Evolutionary conservation across 2,797 vertebrate genomes (phyloP).

Genomic region (Clamator glandarius): DNA sequence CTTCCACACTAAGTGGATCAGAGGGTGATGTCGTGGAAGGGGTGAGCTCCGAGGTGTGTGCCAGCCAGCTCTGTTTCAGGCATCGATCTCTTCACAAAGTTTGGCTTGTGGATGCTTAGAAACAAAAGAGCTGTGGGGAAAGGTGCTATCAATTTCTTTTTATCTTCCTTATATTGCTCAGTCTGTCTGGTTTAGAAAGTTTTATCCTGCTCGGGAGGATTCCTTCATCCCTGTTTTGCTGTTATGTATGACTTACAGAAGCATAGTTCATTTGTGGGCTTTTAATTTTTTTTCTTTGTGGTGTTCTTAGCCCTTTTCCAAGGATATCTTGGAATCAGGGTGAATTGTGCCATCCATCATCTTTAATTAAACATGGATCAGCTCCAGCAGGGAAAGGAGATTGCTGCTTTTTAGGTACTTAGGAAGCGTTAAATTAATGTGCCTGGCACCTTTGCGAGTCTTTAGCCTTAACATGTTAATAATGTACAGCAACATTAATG

Average conservation of each 20-base stretch:
- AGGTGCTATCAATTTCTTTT: slow-evolving; percentile 42
- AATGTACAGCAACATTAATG: accelerated
- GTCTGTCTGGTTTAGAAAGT: slow-evolving; percentile 46
- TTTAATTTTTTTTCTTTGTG: not conserved
- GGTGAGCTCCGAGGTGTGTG: not conserved
- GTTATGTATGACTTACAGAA: slow-evolving; percentile 7
- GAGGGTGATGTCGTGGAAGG: not conserved
- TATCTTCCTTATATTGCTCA: slow-evolving; percentile 45
- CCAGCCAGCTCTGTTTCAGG: not conserved
- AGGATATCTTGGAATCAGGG: not conserved
- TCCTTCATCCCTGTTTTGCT: slow-evolving; percentile 30
- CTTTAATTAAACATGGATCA: not conserved
- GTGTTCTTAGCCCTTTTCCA: not conserved
- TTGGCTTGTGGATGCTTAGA: slow-evolving; percentile 32
- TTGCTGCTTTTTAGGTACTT: not conserved
- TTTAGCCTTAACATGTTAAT: not conserved
- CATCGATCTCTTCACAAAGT: not conserved
- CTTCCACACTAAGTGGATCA: not conserved
- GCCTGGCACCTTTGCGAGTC: not conserved
- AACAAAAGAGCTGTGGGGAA: not conserved
- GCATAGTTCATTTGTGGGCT: slow-evolving; percentile 7
- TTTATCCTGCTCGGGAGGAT: slow-evolving; percentile 33
- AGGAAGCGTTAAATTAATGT: not conserved
- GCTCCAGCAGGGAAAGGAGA: not conserved
- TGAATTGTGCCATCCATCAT: not conserved